A percentile compares a stretch with the other conserved stretches of the same genome.
Conservation (phyloP, 2,113 vertebrate species). For the Megaptera novaeangliae region DNA sequence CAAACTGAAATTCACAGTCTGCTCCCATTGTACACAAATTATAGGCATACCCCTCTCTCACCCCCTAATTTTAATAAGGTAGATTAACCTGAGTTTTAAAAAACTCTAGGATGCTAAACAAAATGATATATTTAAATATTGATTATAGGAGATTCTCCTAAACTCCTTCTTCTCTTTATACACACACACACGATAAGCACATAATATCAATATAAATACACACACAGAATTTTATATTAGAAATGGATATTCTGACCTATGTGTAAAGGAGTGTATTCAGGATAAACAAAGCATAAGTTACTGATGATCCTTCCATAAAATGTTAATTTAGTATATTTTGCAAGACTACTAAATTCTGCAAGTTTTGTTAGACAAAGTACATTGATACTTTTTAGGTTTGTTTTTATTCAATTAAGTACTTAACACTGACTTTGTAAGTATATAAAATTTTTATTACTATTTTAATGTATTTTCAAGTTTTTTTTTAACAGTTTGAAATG, state of each 20-base stretch:
- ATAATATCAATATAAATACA: not conserved
- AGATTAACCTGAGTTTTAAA: not conserved
- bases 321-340: not conserved
- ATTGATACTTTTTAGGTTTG: not conserved
- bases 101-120: not conserved
- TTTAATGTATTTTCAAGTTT: not conserved
- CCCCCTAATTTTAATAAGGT: not conserved
- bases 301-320: not conserved
- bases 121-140: not conserved
- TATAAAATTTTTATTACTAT: not conserved
- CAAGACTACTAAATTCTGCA: not conserved
- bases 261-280: not conserved
- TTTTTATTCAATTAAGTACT: not conserved
- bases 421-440: not conserved
- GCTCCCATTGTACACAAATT: not conserved
- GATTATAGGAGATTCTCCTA: not conserved
- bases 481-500: not conserved
- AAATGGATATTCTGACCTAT: not conserved
- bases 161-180: not conserved
- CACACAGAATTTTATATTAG: not conserved
- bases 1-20: not conserved
- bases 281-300: not conserved
- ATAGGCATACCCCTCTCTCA: not conserved
- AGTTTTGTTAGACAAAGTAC: not conserved
- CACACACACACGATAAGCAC: accelerated